These are phyloP conservation scores for Melanostigma gelatinosum DNA, from an alignment of 2,113 vertebrate species.

Conservation along the genomic window DNA sequence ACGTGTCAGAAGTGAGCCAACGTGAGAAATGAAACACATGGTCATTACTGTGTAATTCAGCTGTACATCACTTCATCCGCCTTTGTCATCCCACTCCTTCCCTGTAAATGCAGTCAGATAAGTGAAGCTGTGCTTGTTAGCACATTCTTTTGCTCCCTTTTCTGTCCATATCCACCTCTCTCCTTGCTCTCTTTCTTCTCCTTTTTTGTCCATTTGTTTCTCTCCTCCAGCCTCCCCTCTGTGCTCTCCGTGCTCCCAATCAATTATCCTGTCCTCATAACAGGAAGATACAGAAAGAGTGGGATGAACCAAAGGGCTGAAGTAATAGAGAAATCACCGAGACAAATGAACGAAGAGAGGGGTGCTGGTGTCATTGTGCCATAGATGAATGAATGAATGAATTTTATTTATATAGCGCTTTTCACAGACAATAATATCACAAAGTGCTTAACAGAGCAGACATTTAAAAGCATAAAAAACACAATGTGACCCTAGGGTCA, in stretches of 20 bases:
- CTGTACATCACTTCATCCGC: not conserved
- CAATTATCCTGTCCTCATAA: conserved; percentile 17
- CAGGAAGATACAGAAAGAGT: conserved; percentile 5
- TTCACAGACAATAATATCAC: too few relatives aligned
- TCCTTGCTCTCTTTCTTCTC: conserved; percentile 14
- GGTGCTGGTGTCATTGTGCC: not conserved
- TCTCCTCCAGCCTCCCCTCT: not conserved
- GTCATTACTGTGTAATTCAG: not conserved
- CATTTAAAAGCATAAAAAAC: too few relatives aligned
- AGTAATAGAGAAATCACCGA: not conserved
- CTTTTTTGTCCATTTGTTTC: conserved; percentile 32
- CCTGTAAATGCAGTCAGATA: not conserved
- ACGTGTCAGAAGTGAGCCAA: not conserved
- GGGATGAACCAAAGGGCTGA: not conserved
- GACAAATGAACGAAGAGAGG: conserved; percentile 1
- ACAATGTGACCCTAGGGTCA: too few relatives aligned
- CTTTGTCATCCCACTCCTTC: not conserved
- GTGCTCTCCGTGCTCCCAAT: conserved; percentile 10
- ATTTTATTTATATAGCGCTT: too few relatives aligned
- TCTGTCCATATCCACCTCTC: conserved; percentile 12
- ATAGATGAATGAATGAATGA: not conserved
- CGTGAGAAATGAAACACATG: not conserved
- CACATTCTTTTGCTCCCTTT: conserved; percentile 32
- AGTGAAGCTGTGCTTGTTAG: conserved; percentile 24
- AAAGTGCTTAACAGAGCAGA: too few relatives aligned